Evolutionary conservation across 2,113 vertebrate species (phyloP).

Genomic region (Prunella fulvescens): DNA sequence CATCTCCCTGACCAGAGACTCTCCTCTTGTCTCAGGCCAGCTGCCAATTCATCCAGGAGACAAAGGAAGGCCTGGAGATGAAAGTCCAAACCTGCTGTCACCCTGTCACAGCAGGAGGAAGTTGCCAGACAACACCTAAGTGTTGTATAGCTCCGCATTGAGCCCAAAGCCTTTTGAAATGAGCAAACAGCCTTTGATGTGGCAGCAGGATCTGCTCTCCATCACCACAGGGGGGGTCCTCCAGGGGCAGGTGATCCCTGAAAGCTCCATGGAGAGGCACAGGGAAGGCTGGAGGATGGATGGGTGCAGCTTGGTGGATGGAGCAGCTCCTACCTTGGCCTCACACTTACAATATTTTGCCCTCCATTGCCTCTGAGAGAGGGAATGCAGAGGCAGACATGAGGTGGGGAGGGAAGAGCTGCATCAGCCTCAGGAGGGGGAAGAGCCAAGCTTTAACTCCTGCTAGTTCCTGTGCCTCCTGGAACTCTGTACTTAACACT

Average conservation of each 20-base stretch:
- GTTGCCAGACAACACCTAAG: constrained; percentile 8
- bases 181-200: constrained; percentile 36
- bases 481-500: background rate
- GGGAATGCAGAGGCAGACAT: background rate
- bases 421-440: background rate
- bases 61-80: background rate
- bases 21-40: background rate
- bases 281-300: background rate
- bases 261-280: accelerated
- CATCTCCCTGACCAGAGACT: accelerated
- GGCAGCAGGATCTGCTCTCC: background rate
- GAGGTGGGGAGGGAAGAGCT: background rate
- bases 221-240: accelerated
- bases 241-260: background rate
- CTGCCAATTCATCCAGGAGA: background rate
- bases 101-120: background rate
- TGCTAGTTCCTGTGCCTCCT: background rate
- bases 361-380: accelerated
- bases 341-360: accelerated
- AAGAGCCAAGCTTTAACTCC: background rate
- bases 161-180: constrained; percentile 15
- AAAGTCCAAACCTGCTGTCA: background rate
- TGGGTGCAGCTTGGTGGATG: too few relatives aligned
- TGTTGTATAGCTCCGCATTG: background rate
- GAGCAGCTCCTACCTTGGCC: background rate